These are phyloP conservation scores for Trachymyrmex cornetzi DNA, from an alignment of 1,140 invertebrate species.

Conservation along the genomic window DNA sequence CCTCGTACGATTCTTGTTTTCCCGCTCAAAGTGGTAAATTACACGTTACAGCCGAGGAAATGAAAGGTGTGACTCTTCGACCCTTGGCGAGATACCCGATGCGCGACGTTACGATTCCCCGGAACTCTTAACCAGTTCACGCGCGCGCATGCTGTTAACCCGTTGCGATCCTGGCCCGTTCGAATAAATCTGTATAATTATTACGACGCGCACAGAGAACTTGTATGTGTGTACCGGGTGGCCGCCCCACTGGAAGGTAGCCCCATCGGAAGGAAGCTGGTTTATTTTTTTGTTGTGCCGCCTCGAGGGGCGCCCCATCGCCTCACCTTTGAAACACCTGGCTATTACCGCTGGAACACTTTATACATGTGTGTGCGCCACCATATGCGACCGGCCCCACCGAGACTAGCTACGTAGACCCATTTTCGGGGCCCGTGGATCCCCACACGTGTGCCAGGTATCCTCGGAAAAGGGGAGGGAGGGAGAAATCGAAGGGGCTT, in stretches of 20 bases:
- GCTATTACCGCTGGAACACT: slow-evolving; percentile 83
- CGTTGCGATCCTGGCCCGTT: slow-evolving; percentile 66
- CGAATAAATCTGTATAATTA: slow-evolving; percentile 82
- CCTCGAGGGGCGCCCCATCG: slow-evolving; percentile 78
- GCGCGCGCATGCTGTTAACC: slow-evolving; percentile 61
- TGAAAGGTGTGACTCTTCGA: slow-evolving; percentile 74
- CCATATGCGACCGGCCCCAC: slow-evolving; percentile 85
- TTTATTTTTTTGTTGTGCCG: slow-evolving; percentile 83
- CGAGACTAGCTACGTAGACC: slow-evolving; percentile 84
- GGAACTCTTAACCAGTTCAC: slow-evolving; percentile 73
- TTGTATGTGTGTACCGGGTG: slow-evolving; percentile 71
- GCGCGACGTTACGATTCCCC: slow-evolving; percentile 64
- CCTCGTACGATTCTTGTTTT: slow-evolving; percentile 57
- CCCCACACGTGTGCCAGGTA: slow-evolving; percentile 77
- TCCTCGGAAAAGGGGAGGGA: slow-evolving; percentile 14
- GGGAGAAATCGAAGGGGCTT: slow-evolving; percentile 36
- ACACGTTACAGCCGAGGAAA: slow-evolving; percentile 69
- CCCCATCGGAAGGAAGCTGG: slow-evolving; percentile 85
- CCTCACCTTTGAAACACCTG: slow-evolving; percentile 86
- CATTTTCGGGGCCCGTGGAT: slow-evolving; percentile 82
- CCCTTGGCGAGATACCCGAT: slow-evolving; percentile 48
- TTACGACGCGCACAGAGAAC: slow-evolving; percentile 64
- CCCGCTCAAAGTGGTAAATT: slow-evolving; percentile 68
- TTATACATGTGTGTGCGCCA: slow-evolving; percentile 74
- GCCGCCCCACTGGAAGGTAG: slow-evolving; percentile 74